Evolutionary conservation across 2,113 vertebrate genomes (phyloP).

Genomic region (Solenodon paradoxus): DNA sequence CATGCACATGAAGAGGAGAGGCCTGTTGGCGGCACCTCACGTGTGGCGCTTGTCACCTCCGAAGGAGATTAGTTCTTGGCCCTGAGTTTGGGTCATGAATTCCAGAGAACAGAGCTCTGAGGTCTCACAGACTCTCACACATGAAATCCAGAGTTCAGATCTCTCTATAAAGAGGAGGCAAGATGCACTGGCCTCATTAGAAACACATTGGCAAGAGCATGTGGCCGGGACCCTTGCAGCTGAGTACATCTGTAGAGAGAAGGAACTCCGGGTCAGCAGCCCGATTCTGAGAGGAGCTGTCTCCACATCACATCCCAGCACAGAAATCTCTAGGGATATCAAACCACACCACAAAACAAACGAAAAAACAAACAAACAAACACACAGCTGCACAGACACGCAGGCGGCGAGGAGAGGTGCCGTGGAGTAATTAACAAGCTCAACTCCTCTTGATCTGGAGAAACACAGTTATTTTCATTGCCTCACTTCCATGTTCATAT

Average conservation of each 20-base stretch:
- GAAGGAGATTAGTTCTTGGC: background rate
- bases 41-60: background rate
- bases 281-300: slow-evolving; percentile 63
- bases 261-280: slow-evolving; percentile 71
- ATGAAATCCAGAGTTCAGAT: background rate
- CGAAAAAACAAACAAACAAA: no score
- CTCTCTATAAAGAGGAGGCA: background rate
- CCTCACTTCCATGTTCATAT: slow-evolving; percentile 72
- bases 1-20: background rate
- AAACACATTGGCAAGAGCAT: slow-evolving; percentile 71
- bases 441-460: slow-evolving; percentile 78
- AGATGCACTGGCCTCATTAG: slow-evolving; percentile 72
- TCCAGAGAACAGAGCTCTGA: background rate
- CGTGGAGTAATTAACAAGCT: slow-evolving; percentile 76
- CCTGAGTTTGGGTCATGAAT: background rate
- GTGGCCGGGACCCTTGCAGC: slow-evolving; percentile 43
- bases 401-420: slow-evolving; percentile 81
- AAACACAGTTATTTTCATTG: slow-evolving; percentile 86
- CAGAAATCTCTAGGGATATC: slow-evolving; percentile 69
- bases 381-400: slow-evolving; percentile 83
- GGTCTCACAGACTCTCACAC: background rate
- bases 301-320: slow-evolving; percentile 77
- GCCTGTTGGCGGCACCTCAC: background rate
- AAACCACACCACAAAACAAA: slow-evolving; percentile 81
- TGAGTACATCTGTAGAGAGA: slow-evolving; percentile 67